Evolutionary conservation across 2,113 vertebrate species (phyloP), one percentile per base, ranked within the genome.

Genomic region (Australoheros scitulus): DNA sequence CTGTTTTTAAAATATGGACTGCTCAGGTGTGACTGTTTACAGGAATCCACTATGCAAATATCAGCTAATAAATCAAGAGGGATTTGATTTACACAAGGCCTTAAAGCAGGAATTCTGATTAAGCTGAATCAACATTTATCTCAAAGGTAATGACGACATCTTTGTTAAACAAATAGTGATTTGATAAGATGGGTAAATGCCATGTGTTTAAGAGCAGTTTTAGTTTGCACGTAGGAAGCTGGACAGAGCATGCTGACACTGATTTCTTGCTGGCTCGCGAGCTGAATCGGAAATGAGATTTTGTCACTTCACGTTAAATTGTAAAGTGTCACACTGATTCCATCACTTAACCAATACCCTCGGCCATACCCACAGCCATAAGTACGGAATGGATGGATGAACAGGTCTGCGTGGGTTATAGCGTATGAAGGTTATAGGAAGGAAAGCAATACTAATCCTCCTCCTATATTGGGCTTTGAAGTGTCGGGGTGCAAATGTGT

Each of bases 401-500:
- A 47, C 81, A 74, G 80, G 87, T 88, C 41, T 84, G 34, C 20
- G 7, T 13, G 74, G 20, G 34, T 61, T 77, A 38, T 52, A 63
- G n/a, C 79, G 80, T 57, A 56, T 88, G 59, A 52, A 80, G 70
- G 80, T 32, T 59, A 80, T 17, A 76, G 84, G 86, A 84, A 74
- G 85, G 75, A 29, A 70, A 80, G 77, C 76, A 80, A n/a, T 75
- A 80, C 85, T 72, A 94, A 94, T 88, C 94, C 93, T 85, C 88
- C 90, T 92, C 91, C 95, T 95, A 68, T 89, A 86, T 92, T 91
- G 93, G 92, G 94, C 91, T 85, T 92, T 86, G 59, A 94, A 92
- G 96, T 93, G 96, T 96, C 87, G 87, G 96, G 92, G 95, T 92
- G 96, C 91, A 94, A 95, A 95, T 91, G 94, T 94, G 92, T 93